phyloP scores from a whole-genome alignment of 2,113 vertebrate species.

The Brienomyrus brachyistius region DNA sequence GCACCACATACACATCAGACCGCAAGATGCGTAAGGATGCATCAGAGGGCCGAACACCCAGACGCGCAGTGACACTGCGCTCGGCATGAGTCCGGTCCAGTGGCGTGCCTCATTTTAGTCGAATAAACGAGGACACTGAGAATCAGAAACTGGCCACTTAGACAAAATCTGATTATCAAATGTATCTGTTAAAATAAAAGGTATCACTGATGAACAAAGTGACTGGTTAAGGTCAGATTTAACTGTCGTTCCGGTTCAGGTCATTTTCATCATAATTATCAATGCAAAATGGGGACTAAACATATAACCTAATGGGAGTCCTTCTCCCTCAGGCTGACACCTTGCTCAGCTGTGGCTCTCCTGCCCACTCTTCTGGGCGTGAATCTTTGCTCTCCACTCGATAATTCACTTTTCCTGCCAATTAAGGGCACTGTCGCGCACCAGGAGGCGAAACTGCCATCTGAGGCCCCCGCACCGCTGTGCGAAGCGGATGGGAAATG shows the following conservation, averaged over 20 bases:
- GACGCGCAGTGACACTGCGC: background rate
- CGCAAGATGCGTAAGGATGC: background rate
- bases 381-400: constrained; percentile 7
- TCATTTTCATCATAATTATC: background rate
- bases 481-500: background rate
- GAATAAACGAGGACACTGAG: background rate
- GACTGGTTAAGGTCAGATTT: background rate
- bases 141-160: background rate
- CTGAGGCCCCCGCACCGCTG: background rate
- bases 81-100: background rate
- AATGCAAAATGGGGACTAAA: background rate
- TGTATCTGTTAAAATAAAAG: background rate
- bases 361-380: background rate
- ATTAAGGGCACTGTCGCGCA: background rate
- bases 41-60: background rate
- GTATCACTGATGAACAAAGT: background rate
- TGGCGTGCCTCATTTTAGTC: background rate
- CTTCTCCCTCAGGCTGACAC: background rate
- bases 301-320: background rate
- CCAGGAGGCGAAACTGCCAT: background rate
- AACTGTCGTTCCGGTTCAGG: background rate
- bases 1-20: background rate
- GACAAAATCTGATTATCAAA: background rate
- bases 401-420: constrained; percentile 16
- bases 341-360: background rate